Evolutionary conservation across 2,113 vertebrate genomes (phyloP), one percentile per base, ranked within the genome.

Genomic region (Sinocyclocheilus anophthalmus): DNA sequence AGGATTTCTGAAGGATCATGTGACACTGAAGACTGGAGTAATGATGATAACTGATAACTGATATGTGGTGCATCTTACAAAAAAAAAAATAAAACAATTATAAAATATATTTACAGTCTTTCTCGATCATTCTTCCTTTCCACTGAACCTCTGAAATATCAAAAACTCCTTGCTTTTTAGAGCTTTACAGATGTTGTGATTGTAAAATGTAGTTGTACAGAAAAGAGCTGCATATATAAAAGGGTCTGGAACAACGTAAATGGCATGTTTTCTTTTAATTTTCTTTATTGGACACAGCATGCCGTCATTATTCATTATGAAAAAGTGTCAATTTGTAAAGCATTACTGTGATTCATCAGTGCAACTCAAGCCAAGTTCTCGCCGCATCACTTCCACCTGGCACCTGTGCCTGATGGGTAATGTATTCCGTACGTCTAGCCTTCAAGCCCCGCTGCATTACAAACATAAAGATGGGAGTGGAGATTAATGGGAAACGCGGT

Each of bases 401-500:
- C 76, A 72, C 76, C 30, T 78, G 80, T 67, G 75, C 26, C 18
- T 45, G 76, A 86, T 5, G 59, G 81, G 59, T 89, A 67, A 86
- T 88, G 65, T 77, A 87, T 87, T 81, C 85, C 84, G 76, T 59
- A 87, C 84, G 76, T 88, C 87, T 78, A 79, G 89, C 89, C 81
- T 82, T 81, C 22, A 13, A n/a, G 65, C 57, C 86, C 78, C 24
- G 82, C 78, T 84, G 69, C 83, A 85, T 92, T 78, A 84, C 82
- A 87, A 85, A 73, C 88, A 85, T 88, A 81, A 82, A 87, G 73
- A 90, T 90, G 88, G 76, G 91, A 75, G 63, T 72, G 82, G 87
- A 87, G 90, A 93, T 92, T 88, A 91, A 91, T 91, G 86, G 76
- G 39, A 76, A 61, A 85, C 85, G 57, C 70, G 33, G 65, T 24